These are phyloP conservation scores for Steromphala cineraria DNA, from an alignment of 2,888 invertebrate species.

Conservation along the genomic window DNA sequence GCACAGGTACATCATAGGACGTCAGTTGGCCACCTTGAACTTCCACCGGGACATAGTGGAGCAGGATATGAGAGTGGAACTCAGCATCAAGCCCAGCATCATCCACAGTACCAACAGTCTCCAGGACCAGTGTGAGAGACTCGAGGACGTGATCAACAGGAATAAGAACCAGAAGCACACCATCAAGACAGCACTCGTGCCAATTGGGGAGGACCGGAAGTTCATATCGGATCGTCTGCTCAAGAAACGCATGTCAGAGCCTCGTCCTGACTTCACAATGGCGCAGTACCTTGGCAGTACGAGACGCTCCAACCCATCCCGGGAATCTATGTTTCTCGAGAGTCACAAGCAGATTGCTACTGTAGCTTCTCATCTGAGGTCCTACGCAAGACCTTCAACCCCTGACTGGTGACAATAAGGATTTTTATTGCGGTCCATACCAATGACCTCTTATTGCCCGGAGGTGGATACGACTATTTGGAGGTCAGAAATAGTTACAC, in stretches of 20 bases:
- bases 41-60: constrained; percentile 54
- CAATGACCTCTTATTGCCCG: too few relatives aligned
- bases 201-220: constrained; percentile 54
- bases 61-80: constrained; percentile 58
- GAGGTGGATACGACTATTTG: too few relatives aligned
- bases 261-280: neutral
- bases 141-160: constrained; percentile 56
- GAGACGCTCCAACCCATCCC: neutral
- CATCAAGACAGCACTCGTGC: constrained; percentile 59
- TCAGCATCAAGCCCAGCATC: constrained; percentile 56
- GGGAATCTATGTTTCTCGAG: neutral
- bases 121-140: constrained; percentile 62
- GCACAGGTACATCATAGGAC: constrained; percentile 55
- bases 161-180: constrained; percentile 56
- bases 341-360: neutral
- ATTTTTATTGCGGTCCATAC: neutral
- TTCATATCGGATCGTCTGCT: constrained; percentile 46
- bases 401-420: neutral
- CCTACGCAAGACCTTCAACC: neutral
- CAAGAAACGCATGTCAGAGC: constrained; percentile 21
- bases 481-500: too few relatives aligned
- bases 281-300: constrained; percentile 16
- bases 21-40: constrained; percentile 52
- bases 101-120: constrained; percentile 63
- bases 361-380: neutral